Percentiles rank a stretch among this genome's conserved stretches.
phyloP scores from a whole-genome alignment of 2,113 vertebrate species.

The Phoxinus phoxinus region DNA sequence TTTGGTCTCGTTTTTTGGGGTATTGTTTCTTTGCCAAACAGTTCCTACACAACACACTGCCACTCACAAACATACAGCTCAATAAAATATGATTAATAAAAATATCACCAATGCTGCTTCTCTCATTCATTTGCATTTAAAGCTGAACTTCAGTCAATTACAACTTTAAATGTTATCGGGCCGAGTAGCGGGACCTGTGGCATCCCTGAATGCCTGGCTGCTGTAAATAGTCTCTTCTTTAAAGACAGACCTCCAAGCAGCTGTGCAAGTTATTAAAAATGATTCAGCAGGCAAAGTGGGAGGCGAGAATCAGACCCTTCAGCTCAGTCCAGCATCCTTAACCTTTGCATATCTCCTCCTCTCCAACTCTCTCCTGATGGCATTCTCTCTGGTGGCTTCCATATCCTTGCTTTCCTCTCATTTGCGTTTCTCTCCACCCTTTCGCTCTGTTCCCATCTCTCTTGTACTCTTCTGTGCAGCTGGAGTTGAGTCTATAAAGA shows the following conservation, averaged over 20 bases:
- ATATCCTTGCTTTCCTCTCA: conserved; percentile 15
- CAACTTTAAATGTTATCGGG: neutral
- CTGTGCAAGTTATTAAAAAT: conserved; percentile 29
- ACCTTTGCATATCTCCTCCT: conserved; percentile 61
- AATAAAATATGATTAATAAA: neutral
- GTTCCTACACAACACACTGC: neutral
- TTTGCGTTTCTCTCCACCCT: conserved; percentile 33
- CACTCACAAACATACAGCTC: conserved; percentile 18
- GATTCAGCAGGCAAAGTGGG: conserved; percentile 24
- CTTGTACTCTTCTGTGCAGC: conserved; percentile 62
- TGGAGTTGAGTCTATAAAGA: conserved; percentile 74
- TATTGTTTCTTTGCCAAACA: neutral
- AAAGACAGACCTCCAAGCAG: neutral
- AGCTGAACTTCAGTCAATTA: conserved; percentile 7
- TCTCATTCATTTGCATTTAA: neutral
- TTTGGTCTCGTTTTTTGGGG: neutral
- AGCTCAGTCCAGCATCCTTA: conserved; percentile 56
- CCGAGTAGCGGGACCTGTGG: neutral
- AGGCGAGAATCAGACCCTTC: conserved; percentile 38
- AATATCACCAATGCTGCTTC: neutral
- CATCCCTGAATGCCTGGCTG: conserved; percentile 15
- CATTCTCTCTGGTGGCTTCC: conserved; percentile 22
- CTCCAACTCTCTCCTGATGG: conserved; percentile 27
- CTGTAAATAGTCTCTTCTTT: conserved; percentile 24
- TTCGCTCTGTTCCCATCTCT: conserved; percentile 38